phyloP scores from a whole-genome alignment of 1,140 invertebrate species.

The Megathymus violae region DNA sequence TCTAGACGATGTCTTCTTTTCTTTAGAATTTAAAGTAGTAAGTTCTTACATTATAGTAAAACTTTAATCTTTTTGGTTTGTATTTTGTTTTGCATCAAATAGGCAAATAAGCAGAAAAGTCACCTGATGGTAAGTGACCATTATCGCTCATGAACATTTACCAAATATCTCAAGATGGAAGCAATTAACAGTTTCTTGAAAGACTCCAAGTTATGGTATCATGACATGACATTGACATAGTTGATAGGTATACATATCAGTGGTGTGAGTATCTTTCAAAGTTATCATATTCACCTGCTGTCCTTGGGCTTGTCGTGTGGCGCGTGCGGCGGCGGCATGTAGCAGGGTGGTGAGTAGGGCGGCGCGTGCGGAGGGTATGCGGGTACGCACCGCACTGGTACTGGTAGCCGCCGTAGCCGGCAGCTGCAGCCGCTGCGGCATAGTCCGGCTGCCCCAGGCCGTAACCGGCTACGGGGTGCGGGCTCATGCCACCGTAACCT shows the following conservation, averaged over 20 bases:
- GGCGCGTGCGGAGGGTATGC: conserved; percentile 87
- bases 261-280: neutral
- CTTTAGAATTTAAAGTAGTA: no score
- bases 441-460: conserved; percentile 92
- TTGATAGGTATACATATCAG: neutral
- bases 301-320: conserved; percentile 90
- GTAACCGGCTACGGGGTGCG: conserved; percentile 89
- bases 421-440: conserved; percentile 86
- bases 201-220: no score
- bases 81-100: no score
- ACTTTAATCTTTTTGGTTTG: no score
- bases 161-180: no score
- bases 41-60: no score
- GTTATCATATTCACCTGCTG: conserved; percentile 87
- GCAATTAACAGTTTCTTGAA: no score
- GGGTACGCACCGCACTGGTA: conserved; percentile 85
- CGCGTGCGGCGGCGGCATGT: conserved; percentile 92
- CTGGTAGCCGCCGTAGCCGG: conserved; percentile 86
- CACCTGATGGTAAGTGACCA: no score
- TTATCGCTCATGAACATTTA: no score
- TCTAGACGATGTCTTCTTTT: no score
- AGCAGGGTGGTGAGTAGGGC: conserved; percentile 90
- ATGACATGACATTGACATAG: no score
- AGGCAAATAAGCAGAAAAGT: no score
- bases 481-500: conserved; percentile 92